Conservation (phyloP, 2,888 invertebrate species). For the Euproctis similis region DNA sequence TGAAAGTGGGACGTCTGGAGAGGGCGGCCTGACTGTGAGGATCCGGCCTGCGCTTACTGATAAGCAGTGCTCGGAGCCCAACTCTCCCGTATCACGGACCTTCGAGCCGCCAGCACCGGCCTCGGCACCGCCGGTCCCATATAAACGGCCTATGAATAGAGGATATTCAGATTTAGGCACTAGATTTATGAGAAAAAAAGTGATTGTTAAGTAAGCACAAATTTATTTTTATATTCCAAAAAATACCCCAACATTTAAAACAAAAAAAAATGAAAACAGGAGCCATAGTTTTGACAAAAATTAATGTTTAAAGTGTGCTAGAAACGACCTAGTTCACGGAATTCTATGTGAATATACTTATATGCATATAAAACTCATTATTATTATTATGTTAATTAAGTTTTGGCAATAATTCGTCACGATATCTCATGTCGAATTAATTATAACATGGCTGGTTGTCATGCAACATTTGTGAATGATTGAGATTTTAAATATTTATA, state of each 20-base stretch:
- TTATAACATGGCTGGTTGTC: no score
- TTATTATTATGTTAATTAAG: no score
- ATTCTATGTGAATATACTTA: no score
- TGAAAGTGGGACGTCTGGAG: slow-evolving; percentile 37
- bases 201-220: slow-evolving; percentile 83
- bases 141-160: slow-evolving; percentile 78
- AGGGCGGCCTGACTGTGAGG: slow-evolving; percentile 42
- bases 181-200: slow-evolving; percentile 86
- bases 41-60: slow-evolving; percentile 82
- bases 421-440: no score
- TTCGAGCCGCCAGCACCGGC: slow-evolving; percentile 66
- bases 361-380: no score
- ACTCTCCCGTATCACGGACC: slow-evolving; percentile 80
- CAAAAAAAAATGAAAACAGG: no score
- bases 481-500: slow-evolving; percentile 33
- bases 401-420: no score
- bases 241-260: no score
- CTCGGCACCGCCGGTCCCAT: slow-evolving; percentile 54
- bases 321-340: no score
- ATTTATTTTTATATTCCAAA: neutral
- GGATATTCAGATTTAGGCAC: slow-evolving; percentile 86
- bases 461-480: no score
- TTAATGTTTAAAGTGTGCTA: no score
- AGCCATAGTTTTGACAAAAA: no score
- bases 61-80: slow-evolving; percentile 87